Conservation (phyloP, 2,888 invertebrate genomes). For the Drosophila neotestacea region DNA sequence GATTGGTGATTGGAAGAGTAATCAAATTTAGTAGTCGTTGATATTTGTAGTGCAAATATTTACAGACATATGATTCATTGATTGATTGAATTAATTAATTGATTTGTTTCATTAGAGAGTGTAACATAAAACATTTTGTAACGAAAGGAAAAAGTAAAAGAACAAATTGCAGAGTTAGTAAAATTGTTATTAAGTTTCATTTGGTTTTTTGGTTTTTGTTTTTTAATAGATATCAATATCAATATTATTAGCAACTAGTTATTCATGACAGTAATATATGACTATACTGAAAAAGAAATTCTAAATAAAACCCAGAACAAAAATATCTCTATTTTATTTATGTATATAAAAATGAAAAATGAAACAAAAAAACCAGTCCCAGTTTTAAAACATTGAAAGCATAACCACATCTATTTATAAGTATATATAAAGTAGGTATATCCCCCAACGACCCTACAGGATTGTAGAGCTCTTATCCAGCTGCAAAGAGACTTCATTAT, state of each 20-base stretch:
- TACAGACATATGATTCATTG: constrained; percentile 47
- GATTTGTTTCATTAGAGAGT: constrained; percentile 45
- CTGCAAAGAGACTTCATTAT: not conserved
- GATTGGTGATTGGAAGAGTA: constrained; percentile 31
- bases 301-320: not conserved
- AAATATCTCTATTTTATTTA: not conserved
- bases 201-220: not conserved
- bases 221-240: constrained; percentile 54
- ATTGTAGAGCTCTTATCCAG: not conserved
- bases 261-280: constrained; percentile 19
- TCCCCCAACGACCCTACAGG: not conserved
- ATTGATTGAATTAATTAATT: constrained; percentile 34
- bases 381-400: not conserved
- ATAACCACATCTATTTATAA: not conserved
- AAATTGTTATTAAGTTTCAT: constrained; percentile 45
- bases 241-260: constrained; percentile 11
- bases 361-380: not conserved
- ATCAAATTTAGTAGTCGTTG: constrained; percentile 32
- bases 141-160: constrained; percentile 69
- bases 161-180: constrained; percentile 67
- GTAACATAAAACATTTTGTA: constrained; percentile 62
- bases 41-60: constrained; percentile 61
- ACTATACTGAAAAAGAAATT: not conserved
- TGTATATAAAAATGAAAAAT: too few relatives aligned
- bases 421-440: not conserved